Conservation (phyloP, 2,113 vertebrate genomes). For the Opisthocomus hoazin region DNA sequence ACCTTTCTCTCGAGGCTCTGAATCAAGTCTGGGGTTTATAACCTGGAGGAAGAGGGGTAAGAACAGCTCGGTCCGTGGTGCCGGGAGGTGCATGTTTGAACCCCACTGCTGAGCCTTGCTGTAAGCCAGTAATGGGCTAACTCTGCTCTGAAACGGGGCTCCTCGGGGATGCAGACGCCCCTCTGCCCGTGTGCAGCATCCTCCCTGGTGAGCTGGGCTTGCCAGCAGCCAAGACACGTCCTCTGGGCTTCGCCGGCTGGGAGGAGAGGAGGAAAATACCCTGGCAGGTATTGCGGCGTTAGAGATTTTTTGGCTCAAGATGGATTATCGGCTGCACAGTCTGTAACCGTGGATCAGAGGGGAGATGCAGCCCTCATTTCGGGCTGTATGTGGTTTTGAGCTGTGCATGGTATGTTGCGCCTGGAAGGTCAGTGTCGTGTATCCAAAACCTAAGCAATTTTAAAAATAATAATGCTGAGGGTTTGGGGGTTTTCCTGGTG, state of each 20-base stretch:
- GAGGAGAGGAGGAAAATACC: background rate
- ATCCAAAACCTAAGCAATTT: background rate
- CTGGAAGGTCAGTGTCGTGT: fast-evolving
- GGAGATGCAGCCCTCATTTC: background rate
- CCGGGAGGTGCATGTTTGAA: background rate
- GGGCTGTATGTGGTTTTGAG: background rate
- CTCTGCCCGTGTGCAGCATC: background rate
- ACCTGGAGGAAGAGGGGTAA: background rate
- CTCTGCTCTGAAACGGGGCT: background rate
- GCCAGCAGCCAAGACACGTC: background rate
- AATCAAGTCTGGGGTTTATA: background rate
- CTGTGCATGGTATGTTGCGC: background rate
- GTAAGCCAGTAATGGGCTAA: background rate
- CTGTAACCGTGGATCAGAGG: background rate
- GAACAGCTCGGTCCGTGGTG: fast-evolving
- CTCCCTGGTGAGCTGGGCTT: background rate
- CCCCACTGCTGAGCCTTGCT: background rate
- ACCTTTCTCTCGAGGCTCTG: too few relatives aligned
- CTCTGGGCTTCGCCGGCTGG: background rate
- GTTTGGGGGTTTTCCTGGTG: background rate
- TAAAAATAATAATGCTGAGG: background rate
- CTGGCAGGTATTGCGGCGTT: fast-evolving
- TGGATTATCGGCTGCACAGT: background rate
- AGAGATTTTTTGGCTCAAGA: background rate
- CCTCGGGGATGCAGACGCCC: fast-evolving